Evolutionary conservation across 2,888 invertebrate species (phyloP).

Genomic region (Torymus aiolomorphi): DNA sequence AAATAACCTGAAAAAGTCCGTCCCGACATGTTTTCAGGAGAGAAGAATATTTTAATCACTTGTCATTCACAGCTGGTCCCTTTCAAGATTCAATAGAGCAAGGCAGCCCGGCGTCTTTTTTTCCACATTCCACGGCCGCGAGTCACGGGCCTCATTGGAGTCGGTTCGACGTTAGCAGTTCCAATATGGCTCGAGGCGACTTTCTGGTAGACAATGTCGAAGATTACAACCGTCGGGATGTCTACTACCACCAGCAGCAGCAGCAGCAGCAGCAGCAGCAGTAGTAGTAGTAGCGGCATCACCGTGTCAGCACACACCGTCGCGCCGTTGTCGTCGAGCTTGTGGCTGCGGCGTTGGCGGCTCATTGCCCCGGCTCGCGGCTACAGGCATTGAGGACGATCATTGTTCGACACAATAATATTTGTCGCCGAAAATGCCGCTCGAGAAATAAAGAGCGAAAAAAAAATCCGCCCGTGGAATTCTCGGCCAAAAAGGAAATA

Average conservation of each 20-base stretch:
- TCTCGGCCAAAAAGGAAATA: slow-evolving; percentile 64
- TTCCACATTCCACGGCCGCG: background rate
- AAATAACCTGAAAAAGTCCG: background rate
- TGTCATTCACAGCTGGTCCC: slow-evolving; percentile 53
- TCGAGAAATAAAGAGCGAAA: slow-evolving; percentile 44
- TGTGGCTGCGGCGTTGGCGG: slow-evolving; percentile 30
- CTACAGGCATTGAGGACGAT: slow-evolving; percentile 70
- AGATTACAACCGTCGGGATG: slow-evolving; percentile 67
- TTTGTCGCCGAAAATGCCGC: slow-evolving; percentile 73
- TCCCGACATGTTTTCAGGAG: background rate
- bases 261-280: background rate
- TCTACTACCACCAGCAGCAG: background rate
- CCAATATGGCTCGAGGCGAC: slow-evolving; percentile 71
- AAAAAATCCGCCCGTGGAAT: slow-evolving; percentile 43
- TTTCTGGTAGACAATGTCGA: slow-evolving; percentile 70
- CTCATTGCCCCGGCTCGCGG: slow-evolving; percentile 59
- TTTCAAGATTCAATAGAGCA: slow-evolving; percentile 54
- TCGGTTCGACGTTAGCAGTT: slow-evolving; percentile 68
- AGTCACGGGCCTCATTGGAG: slow-evolving; percentile 49
- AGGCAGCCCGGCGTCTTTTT: slow-evolving; percentile 34
- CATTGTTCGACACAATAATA: slow-evolving; percentile 75
- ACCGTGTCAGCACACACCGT: background rate
- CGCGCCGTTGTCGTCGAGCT: too few species aligned
- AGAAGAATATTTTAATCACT: slow-evolving; percentile 55
- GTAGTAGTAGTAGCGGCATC: background rate